Evolutionary conservation across 2,797 vertebrate species (phyloP), one percentile per base, ranked within the genome.

Genomic region (Bovichtus diacanthus): DNA sequence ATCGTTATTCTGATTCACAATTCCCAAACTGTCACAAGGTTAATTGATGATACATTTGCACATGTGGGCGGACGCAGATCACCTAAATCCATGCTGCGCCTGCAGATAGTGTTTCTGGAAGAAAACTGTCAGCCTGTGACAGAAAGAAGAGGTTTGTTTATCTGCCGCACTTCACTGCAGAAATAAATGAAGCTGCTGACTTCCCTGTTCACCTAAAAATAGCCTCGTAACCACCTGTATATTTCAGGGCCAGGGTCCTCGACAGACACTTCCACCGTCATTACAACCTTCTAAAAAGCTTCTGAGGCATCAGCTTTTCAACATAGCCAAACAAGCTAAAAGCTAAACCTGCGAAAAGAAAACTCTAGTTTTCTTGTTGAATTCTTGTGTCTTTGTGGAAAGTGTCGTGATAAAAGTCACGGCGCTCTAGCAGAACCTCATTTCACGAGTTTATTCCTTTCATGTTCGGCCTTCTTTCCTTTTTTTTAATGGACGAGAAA

Each of bases 1-100:
- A 76, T 74, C 70, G 66, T 71, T 8, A 4, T 60, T 81, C 73
- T 51, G 60, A 69, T 68, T 78, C 58, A 56, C 29, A 19, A 83
- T 69, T 62, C 66, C 44, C 36, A 29, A 53, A 49, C 41, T 12
- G 12, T 55, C 23, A 34, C 38, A 21, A 64, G 54, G 27, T 25
- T 55, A 69, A 76, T 50, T 72, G 46, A 46, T 51, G 54, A 29
- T 54, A 63, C 11, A 27, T 41, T 47, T 15, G 9, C 7, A 1
- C 0, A 13, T 10, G 65, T 53, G 65, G 61, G 38, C 10, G 39
- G 39, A 66, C 8, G 18, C 10, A 53, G 18, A 63, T 60, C 53
- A 70, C 51, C 47, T 47, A 25, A 67, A 71, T 60, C 66, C 6
- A 1, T 6, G 11, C 50, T 41, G 36, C 6, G 2, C 3, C 27